Conservation (phyloP, 2,797 vertebrate genomes). For the Myotis planiceps region DNA sequence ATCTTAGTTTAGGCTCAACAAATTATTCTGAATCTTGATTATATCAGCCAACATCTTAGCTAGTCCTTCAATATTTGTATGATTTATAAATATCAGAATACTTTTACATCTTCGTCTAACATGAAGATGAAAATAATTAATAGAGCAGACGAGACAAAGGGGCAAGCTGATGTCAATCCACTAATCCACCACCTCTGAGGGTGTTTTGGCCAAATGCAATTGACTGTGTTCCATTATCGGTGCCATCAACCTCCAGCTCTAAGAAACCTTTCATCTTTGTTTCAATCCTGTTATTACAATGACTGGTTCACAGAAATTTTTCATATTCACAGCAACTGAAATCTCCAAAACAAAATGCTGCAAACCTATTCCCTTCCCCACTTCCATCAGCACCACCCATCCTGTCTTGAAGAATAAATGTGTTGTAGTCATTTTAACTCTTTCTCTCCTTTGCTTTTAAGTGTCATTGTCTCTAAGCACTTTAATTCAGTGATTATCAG, state of each 20-base stretch:
- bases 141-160: not conserved
- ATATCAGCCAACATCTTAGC: not conserved
- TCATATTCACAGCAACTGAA: not conserved
- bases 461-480: not conserved
- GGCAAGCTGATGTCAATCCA: not conserved
- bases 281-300: not conserved
- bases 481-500: not conserved
- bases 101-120: not conserved
- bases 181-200: not conserved
- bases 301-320: not conserved
- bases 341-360: not conserved
- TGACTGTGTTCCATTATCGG: not conserved
- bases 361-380: not conserved
- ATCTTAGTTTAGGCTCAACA: not conserved
- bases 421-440: not conserved
- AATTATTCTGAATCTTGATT: conserved; percentile 10
- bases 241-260: not conserved
- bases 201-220: not conserved
- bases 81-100: not conserved
- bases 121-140: not conserved
- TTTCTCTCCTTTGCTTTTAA: not conserved
- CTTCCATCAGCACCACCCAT: not conserved
- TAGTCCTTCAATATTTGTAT: not conserved
- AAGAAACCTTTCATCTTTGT: not conserved
- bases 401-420: conserved; percentile 19